Evolutionary conservation across 2,113 vertebrate species (phyloP).

Genomic region (Mohoua ochrocephala): DNA sequence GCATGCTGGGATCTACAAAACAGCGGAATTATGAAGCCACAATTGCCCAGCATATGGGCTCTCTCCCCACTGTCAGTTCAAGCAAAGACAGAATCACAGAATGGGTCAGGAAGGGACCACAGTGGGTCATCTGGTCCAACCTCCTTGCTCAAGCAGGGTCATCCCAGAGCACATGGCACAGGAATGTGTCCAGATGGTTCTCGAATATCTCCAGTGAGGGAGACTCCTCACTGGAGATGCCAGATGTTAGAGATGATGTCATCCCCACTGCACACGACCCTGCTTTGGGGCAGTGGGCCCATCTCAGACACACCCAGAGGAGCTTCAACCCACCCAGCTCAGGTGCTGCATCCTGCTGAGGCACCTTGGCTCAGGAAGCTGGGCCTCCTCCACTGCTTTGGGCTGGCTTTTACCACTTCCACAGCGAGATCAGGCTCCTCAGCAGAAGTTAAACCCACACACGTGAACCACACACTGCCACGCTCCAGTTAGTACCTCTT

Average conservation of each 20-base stretch:
- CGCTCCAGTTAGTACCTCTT: not conserved
- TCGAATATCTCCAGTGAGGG: not conserved
- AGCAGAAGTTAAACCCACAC: not conserved
- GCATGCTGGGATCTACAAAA: not conserved
- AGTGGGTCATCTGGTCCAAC: not conserved
- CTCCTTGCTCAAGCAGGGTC: not conserved
- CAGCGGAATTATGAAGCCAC: rapidly evolving
- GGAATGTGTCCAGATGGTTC: no score
- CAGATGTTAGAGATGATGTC: not conserved
- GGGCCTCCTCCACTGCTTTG: not conserved
- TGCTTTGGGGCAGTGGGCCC: not conserved
- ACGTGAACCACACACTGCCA: rapidly evolving
- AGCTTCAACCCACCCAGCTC: rapidly evolving
- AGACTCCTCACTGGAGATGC: no score
- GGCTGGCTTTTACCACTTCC: not conserved
- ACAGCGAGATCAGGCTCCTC: not conserved
- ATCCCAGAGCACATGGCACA: not conserved
- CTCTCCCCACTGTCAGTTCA: not conserved
- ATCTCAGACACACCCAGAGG: rapidly evolving
- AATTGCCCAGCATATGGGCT: not conserved
- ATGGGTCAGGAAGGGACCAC: not conserved
- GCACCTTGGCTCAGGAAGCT: not conserved
- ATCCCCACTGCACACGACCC: not conserved
- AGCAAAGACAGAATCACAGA: not conserved
- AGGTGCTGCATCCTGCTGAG: not conserved